Base-by-base conservation (phyloP, 2,888 invertebrate species). In the Panorpa germanica region DNA sequence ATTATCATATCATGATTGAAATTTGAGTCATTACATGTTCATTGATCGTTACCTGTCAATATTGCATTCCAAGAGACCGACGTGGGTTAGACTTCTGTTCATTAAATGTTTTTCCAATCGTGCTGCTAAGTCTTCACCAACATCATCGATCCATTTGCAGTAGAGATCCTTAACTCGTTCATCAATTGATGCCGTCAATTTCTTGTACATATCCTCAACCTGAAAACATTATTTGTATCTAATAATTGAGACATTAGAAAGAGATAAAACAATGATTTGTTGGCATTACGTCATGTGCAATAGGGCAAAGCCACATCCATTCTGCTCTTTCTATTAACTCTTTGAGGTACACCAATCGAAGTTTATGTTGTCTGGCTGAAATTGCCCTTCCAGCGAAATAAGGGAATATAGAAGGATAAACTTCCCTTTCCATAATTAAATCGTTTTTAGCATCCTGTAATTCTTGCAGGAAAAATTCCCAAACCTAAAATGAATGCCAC, bases 301-400 rank as follows among this genome's bases (percentile, higher is more conserved):
- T 68, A 31, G 73, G 70, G 45, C 77, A 77, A 4, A 65, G 57
- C 15, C 80, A 70, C 54, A 88, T 53, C 80, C 85, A 88, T 22
- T 70, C 66, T 1, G 82, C 75, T 26, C 69, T 62, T 18, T 70
- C 68, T 48, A 88, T 60, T 30, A 70, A 68, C 45, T 67, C 59
- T 40, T 65, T 65, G 16, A 72, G 47, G 43, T 67, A 62, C 8
- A 57, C 43, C 10, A 81, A 49, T 9, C 69, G 54, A 34, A 70
- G 66, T 43, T 71, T 67, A 44, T 80, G 70, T 50, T 73, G 63
- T 34, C 61, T 58, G 17, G 77, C 61, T 43, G 71, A 63, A 30
- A 71, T 57, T 0, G 77, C 78, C 30, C 71, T 59, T 1, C 86
- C 83, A 0, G 78, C 64, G 45, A 65, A 75, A 26, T 67, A 65